Evolutionary conservation across 2,888 invertebrate genomes (phyloP).

Genomic region (Dicyrtomina minuta): DNA sequence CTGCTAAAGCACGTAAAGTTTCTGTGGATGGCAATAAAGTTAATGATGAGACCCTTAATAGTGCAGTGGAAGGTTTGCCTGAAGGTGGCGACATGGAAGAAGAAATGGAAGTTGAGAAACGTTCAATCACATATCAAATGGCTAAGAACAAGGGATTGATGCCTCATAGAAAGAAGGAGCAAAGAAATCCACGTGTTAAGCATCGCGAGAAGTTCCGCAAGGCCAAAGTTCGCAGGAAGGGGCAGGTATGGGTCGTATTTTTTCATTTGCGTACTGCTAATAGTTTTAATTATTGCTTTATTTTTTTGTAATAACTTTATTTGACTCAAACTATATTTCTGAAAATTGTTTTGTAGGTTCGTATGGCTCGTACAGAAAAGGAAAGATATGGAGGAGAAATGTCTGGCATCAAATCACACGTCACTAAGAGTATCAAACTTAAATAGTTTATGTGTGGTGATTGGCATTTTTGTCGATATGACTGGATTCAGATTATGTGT

Average conservation of each 20-base stretch:
- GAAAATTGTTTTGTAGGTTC: constrained; percentile 60
- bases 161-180: constrained; percentile 85
- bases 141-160: constrained; percentile 94
- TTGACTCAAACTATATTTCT: no score
- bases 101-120: constrained; percentile 62
- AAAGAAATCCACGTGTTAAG: constrained; percentile 92
- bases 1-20: constrained; percentile 38
- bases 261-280: not conserved
- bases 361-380: constrained; percentile 77
- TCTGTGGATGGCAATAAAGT: constrained; percentile 31
- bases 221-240: constrained; percentile 88
- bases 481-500: not conserved
- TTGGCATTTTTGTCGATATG: not conserved
- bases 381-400: constrained; percentile 86
- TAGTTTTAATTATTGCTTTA: constrained; percentile 10
- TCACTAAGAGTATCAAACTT: constrained; percentile 86
- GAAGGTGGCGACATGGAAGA: constrained; percentile 25
- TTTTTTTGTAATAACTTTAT: not conserved
- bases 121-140: constrained; percentile 89
- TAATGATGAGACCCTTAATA: constrained; percentile 53
- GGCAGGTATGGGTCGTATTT: constrained; percentile 68
- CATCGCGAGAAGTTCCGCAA: constrained; percentile 89
- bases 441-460: constrained; percentile 60
- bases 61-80: constrained; percentile 57
- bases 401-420: constrained; percentile 87